Evolutionary conservation across 2,797 vertebrate genomes (phyloP).

Genomic region (Mormyrops attenuatus): DNA sequence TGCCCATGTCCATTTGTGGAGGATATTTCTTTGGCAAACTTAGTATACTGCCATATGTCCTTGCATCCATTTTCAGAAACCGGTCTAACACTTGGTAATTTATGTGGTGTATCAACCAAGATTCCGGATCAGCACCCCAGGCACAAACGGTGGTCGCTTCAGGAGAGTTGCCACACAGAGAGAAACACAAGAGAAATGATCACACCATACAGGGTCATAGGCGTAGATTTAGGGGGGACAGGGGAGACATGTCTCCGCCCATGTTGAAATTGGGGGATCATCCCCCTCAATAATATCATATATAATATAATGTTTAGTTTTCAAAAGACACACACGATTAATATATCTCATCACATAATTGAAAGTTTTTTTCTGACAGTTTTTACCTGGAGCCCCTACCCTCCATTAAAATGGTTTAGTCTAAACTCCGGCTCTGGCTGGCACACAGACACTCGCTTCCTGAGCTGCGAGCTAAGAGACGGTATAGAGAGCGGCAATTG

Average conservation of each 20-base stretch:
- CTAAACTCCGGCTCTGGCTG: neutral
- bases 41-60: neutral
- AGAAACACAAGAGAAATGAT: neutral
- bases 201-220: neutral
- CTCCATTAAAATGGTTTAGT: neutral
- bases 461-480: neutral
- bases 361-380: neutral
- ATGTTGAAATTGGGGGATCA: neutral
- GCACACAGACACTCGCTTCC: neutral
- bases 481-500: neutral
- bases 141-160: neutral
- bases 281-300: neutral
- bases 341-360: neutral
- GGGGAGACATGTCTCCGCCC: neutral
- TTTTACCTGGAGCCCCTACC: neutral
- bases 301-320: neutral
- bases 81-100: neutral
- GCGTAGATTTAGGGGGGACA: neutral
- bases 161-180: neutral
- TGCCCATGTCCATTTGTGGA: neutral
- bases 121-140: neutral
- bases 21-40: neutral
- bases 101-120: neutral
- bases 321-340: neutral
- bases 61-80: neutral